These are phyloP conservation scores for Reticulitermes speratus DNA, from an alignment of 1,140 invertebrate genomes.

Conservation along the genomic window DNA sequence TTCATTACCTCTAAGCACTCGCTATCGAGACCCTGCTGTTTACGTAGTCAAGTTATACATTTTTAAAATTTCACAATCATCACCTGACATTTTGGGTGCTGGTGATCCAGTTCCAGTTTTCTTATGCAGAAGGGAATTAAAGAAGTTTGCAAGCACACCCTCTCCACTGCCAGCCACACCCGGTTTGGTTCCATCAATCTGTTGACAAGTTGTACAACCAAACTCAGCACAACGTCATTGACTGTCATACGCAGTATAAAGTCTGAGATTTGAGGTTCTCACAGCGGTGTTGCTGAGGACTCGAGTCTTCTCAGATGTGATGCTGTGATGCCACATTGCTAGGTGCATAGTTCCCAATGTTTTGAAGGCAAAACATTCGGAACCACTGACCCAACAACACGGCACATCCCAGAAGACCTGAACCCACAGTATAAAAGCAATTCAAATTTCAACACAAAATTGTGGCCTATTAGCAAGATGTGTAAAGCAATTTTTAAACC, in stretches of 20 bases:
- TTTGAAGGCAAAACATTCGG: no score
- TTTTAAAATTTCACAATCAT: neutral
- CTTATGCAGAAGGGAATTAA: constrained; percentile 95
- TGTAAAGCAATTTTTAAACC: no score
- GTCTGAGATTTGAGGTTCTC: neutral
- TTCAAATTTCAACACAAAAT: no score
- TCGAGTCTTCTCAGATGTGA: no score
- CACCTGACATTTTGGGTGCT: constrained; percentile 41
- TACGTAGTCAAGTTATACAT: neutral
- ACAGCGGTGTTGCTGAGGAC: no score
- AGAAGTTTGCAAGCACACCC: constrained; percentile 96
- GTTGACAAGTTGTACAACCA: constrained; percentile 26
- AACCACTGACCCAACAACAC: no score
- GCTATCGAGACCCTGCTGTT: neutral
- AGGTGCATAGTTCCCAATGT: no score
- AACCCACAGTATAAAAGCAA: no score
- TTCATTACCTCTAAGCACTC: neutral
- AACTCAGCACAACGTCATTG: neutral
- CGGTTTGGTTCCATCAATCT: constrained; percentile 72
- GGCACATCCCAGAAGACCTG: no score
- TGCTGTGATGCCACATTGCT: no score
- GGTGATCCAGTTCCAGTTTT: constrained; percentile 63
- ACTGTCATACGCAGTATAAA: neutral
- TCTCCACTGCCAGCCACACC: constrained; percentile 69
- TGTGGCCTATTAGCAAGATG: no score